Base-by-base conservation (phyloP, 2,797 vertebrate genomes). In the Macrochelys suwanniensis region DNA sequence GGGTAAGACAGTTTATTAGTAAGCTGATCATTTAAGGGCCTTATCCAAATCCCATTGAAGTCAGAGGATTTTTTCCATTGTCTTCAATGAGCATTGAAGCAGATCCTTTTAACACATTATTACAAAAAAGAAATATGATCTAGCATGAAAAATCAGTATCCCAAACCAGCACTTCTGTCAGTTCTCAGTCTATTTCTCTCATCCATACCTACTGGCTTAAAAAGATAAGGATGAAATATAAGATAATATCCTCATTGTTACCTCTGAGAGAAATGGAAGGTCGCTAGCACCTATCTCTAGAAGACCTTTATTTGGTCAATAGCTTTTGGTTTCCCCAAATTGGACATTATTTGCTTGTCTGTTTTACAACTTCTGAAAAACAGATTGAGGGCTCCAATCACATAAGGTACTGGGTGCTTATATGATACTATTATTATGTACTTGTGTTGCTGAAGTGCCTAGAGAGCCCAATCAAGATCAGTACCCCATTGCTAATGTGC, bases 71-170 rank as follows among this genome's bases (percentile, higher is more conserved):
- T 53, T 84, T 77, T 81, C 33, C 50, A 57, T 45, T 12, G 26
- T 6, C 78, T 5, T 80, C 21, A 31, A n/a, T 2, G 1, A 31
- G 13, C 26, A 9, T 9, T 11, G 3, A 26, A 53, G 1, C n/a
- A 76, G 21, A 11, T 53, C 49, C 59, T 59, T 59, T 68, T 68
- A 68, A 23, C n/a, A 71, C n/a, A 71, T 71, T 71, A 23, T 42
- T 42, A 42, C 19, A 42, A 71, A 71, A 71, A 42, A 91, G 19
- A 90, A 50, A 10, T 23, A 65, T 10, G 12, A 45, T 10, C 86
- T 31, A 28, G 31, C 15, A 80, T 76, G 28, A 85, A 56, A 85
- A 76, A 47, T 10, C 5, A 53, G 50, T 26, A 71, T 37, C n/a
- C 10, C 19, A 71, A 11, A 42, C 65, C 9, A 71, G 65, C 19